Base-by-base conservation (phyloP, 1,140 invertebrate species). In the Zaprionus davidi region DNA sequence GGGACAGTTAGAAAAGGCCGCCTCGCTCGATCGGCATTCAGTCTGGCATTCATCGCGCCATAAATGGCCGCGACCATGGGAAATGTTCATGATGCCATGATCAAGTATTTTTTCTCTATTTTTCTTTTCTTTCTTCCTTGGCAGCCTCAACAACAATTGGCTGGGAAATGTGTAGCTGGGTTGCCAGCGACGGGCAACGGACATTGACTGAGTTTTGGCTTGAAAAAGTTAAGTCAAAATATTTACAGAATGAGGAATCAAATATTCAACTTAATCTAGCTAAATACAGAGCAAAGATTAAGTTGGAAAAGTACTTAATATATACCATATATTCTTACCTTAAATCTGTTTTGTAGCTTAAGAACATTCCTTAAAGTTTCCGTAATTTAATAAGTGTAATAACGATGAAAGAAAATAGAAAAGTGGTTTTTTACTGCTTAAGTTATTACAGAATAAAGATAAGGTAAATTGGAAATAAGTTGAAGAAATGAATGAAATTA, bases 1-100 rank as follows among this genome's bases (percentile, higher is more conserved):
- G 84, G 84, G 84, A 88, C 84, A 88, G 84, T 88, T 88, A 88
- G 84, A 88, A 81, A 87, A 88, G 84, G 85, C 85, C 72, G 78
- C 51, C 83, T 79, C 24, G 68, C 24, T n/a, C n/a, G 24, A 64
- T 79, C 74, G 78, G 64, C 70, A 78, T 73, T 51, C 60, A 63
- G 56, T 57, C 67, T 75, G 72, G 76, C 58, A 83, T 83, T 79
- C 64, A 67, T 78, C 83, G 46, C 41, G 81, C 84, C 84, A 90
- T 88, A 88, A 88, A 88, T 88, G 84, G 84, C 69, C 63, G 41
- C 63, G 41, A 62, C 26, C 85, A 81, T 90, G 84, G 83, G 84
- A 88, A 88, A 81, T 90, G 75, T 51, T 51, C 46, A 46, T 46
- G 41, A 46, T 46, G 20, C 46, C 46, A 51, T 70, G 75, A 78